These are phyloP conservation scores for Brachirus orientalis DNA, from an alignment of 2,113 vertebrate species.

Conservation along the genomic window DNA sequence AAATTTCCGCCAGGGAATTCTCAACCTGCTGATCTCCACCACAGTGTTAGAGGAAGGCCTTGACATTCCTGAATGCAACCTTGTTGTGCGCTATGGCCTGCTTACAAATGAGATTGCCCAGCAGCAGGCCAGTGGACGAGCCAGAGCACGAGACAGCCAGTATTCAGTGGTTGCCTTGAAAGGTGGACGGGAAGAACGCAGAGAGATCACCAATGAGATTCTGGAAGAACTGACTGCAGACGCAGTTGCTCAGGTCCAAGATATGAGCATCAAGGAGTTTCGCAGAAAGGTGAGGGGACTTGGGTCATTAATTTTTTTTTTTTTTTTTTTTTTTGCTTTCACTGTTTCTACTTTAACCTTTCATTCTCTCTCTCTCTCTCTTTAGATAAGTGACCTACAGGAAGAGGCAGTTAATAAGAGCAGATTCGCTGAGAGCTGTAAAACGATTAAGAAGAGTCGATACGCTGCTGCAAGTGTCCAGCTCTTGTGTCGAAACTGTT, in stretches of 20 bases:
- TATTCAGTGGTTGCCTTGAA: conserved; percentile 87
- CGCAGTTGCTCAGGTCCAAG: conserved; percentile 84
- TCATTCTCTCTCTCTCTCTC: neutral
- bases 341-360: neutral
- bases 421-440: conserved; percentile 37
- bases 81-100: conserved; percentile 92
- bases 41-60: conserved; percentile 94
- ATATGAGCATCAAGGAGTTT: conserved; percentile 79
- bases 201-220: conserved; percentile 85
- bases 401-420: conserved; percentile 20
- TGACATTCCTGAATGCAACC: conserved; percentile 89
- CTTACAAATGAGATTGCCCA: conserved; percentile 95
- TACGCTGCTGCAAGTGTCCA: conserved; percentile 51
- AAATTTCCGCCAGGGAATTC: conserved; percentile 78
- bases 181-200: conserved; percentile 81
- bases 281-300: conserved; percentile 61
- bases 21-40: conserved; percentile 94
- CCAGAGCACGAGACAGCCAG: conserved; percentile 84
- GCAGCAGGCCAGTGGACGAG: conserved; percentile 91
- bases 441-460: conserved; percentile 30
- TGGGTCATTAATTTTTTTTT: too few relatives aligned
- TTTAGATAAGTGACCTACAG: conserved; percentile 88
- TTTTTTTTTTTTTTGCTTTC: neutral
- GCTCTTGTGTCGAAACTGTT: conserved; percentile 87
- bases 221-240: conserved; percentile 83